Conservation (phyloP, 2,888 invertebrate genomes). For the Acanthococcus lagerstroemiae region DNA sequence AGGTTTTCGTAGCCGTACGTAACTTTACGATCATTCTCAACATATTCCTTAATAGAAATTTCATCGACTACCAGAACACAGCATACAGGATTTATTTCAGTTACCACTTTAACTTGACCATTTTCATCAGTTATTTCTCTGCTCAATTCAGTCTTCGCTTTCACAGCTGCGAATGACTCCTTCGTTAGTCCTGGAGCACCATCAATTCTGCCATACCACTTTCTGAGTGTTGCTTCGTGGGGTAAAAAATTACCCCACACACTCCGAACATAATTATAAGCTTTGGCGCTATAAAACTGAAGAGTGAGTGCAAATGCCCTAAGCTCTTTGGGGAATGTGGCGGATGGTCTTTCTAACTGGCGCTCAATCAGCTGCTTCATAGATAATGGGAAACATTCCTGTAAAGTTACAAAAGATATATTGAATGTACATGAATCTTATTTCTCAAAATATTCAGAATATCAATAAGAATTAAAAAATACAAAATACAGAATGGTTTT, state of each 20-base stretch:
- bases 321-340: background rate
- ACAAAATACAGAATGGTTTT: too few relatives aligned
- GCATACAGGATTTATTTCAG: background rate
- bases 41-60: background rate
- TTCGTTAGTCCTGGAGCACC: constrained; percentile 26
- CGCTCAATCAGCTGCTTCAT: too few relatives aligned
- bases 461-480: too few relatives aligned
- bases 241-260: constrained; percentile 23
- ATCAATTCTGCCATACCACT: constrained; percentile 21
- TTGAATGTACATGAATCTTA: too few relatives aligned
- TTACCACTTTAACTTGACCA: background rate
- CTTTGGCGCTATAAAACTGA: background rate
- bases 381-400: too few relatives aligned
- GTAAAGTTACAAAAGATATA: too few relatives aligned
- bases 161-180: constrained; percentile 11
- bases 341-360: too few relatives aligned
- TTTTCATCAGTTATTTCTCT: background rate
- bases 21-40: background rate
- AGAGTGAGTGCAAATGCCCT: background rate
- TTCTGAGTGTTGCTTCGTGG: constrained; percentile 15
- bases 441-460: too few relatives aligned
- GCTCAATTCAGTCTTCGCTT: background rate
- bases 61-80: background rate
- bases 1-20: background rate
- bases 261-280: background rate